Conservation (phyloP, 2,888 invertebrate genomes). For the Therioaphis trifolii region DNA sequence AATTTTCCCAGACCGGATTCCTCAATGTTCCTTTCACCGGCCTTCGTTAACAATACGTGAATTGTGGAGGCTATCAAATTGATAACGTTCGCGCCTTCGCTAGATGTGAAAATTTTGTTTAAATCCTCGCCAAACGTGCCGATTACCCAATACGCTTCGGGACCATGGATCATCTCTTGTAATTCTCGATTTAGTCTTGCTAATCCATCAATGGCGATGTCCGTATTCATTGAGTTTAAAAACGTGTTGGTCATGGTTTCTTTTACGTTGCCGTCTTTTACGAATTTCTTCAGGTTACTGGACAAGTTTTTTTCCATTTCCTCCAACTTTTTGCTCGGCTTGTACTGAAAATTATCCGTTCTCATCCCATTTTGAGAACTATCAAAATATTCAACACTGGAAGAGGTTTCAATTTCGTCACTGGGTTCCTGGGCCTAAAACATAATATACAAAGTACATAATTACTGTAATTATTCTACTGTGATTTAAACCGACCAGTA, state of each 20-base stretch:
- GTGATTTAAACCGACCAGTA: too few relatives aligned
- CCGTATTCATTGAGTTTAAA: neutral
- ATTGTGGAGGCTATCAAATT: neutral
- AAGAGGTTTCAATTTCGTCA: too few relatives aligned
- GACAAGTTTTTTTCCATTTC: neutral
- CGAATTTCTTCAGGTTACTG: neutral
- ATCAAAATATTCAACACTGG: too few relatives aligned
- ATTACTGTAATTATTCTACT: too few relatives aligned
- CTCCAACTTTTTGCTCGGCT: neutral
- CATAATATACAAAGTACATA: too few relatives aligned
- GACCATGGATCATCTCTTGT: neutral
- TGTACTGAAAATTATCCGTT: too few relatives aligned
- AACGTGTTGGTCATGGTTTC: neutral
- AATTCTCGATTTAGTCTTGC: neutral
- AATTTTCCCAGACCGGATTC: slow-evolving; percentile 48
- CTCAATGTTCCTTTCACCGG: slow-evolving; percentile 35
- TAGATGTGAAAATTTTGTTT: neutral
- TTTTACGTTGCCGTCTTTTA: neutral
- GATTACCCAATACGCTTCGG: neutral
- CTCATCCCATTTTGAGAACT: too few relatives aligned
- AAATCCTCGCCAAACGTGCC: neutral
- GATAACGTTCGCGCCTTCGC: neutral
- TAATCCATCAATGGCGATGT: neutral
- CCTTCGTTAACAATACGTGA: neutral
- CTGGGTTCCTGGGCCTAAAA: too few relatives aligned